Percentiles rank a stretch among this genome's conserved stretches.
phyloP scores from a whole-genome alignment of 2,113 vertebrate genomes.

The Myiozetetes cayanensis region DNA sequence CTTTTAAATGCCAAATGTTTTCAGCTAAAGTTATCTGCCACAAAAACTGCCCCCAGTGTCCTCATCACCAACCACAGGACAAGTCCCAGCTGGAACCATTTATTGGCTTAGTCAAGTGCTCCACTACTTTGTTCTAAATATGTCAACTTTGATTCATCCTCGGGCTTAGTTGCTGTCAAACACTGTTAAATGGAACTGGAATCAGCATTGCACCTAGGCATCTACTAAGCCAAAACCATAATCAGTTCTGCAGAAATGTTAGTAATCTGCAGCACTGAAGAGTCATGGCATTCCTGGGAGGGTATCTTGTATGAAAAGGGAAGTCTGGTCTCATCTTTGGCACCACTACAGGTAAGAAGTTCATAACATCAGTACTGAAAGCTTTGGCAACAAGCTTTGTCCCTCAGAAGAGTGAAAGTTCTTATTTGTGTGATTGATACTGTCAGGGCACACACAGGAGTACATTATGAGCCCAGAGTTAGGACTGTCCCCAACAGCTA shows the following conservation, averaged over 20 bases:
- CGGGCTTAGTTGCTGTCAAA: slow-evolving; percentile 59
- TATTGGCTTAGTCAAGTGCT: slow-evolving; percentile 65
- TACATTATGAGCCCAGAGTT: not conserved
- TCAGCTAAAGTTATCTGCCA: not conserved
- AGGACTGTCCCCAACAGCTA: not conserved
- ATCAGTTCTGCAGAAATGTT: slow-evolving; percentile 40
- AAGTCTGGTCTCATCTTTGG: not conserved
- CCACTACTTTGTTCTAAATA: slow-evolving; percentile 65
- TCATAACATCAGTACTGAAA: not conserved
- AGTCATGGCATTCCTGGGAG: not conserved
- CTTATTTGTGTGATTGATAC: not conserved
- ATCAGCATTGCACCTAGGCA: slow-evolving; percentile 34
- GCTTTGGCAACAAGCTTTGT: not conserved
- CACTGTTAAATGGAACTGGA: slow-evolving; percentile 54
- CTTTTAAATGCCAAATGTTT: not conserved
- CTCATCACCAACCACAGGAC: slow-evolving; percentile 13
- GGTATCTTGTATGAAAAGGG: not conserved
- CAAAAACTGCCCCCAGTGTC: not conserved
- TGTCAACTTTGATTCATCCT: slow-evolving; percentile 65
- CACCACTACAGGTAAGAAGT: not conserved
- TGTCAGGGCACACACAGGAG: not conserved
- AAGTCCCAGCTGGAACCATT: slow-evolving; percentile 65
- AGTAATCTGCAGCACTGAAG: not conserved
- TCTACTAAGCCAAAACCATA: slow-evolving; percentile 44
- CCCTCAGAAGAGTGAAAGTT: not conserved